Base-by-base conservation (phyloP, 2,797 vertebrate genomes). In the Chaenodraco wilsoni region DNA sequence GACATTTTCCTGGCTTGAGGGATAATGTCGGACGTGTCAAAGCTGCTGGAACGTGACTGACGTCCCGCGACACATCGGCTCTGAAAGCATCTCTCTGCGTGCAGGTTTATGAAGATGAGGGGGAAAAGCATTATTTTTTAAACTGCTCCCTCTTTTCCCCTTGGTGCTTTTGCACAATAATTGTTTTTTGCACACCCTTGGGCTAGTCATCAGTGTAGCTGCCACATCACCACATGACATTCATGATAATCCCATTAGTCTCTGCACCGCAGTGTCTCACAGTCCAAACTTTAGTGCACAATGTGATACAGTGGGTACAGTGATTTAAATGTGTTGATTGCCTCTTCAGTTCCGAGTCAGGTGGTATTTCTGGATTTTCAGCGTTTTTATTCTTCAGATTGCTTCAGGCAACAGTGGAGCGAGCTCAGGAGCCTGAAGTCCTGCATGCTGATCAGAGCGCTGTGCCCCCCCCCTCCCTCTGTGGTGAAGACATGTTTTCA, bases 171-270 rank as follows among this genome's bases (percentile, higher is more conserved):
- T 78, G 48, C 81, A 84, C 81, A 89, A 82, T 88, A 84, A 90
- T 89, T 89, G 89, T 91, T 89, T 91, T 88, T 37, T 88, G 84
- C 84, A 76, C 76, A 88, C 77, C 90, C 84, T 80, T 77, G 81
- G 84, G 90, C 88, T 46, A 89, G 82, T 87, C 87, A 90, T 92
- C 90, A 90, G 84, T 72, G 81, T 82, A 75, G 78, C 82, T 76
- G 86, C 84, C 77, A 84, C 84, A 82, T 85, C 83, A 19, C 86
- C 66, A 55, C 83, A 79, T 83, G 86, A 90, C 79, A 85, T 88
- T 90, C 82, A 76, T 66, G 77, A 90, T 87, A 86, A 85, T 81
- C 76, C 82, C 87, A 89, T 89, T 85, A 89, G 84, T 86, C 52
- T 73, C 46, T 67, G n/a, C 0, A 55, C 65, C 48, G 66, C 65